phyloP scores from a whole-genome alignment of 2,888 invertebrate species.

The Thalpophila matura region DNA sequence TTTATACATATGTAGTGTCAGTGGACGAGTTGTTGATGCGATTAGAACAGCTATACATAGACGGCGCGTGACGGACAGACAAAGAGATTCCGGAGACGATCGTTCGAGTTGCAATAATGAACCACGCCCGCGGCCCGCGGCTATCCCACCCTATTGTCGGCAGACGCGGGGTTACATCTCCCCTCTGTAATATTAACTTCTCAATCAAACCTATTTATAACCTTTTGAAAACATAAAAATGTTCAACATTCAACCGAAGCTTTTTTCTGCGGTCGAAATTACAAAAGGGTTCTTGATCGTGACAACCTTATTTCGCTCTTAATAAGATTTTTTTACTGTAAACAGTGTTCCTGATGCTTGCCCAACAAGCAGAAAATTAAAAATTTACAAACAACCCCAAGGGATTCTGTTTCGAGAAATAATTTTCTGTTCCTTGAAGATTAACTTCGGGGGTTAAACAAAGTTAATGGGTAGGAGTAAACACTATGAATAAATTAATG shows the following conservation, averaged over 20 bases:
- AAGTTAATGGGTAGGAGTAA: slow-evolving; percentile 71
- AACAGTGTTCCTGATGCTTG: slow-evolving; percentile 80
- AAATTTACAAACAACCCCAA: slow-evolving; percentile 77
- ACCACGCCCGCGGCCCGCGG: slow-evolving; percentile 70
- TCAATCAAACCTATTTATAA: slow-evolving; percentile 73
- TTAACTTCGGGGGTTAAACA: slow-evolving; percentile 73
- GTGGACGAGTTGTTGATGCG: slow-evolving; percentile 64
- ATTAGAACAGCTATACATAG: slow-evolving; percentile 74
- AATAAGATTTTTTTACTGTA: slow-evolving; percentile 77
- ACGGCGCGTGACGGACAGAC: slow-evolving; percentile 77
- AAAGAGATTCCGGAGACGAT: slow-evolving; percentile 77
- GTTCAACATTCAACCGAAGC: slow-evolving; percentile 25
- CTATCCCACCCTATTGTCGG: slow-evolving; percentile 72
- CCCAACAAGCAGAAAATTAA: slow-evolving; percentile 85
- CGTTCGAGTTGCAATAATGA: slow-evolving; percentile 78
- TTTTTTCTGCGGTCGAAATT: slow-evolving; percentile 56
- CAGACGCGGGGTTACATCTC: slow-evolving; percentile 67
- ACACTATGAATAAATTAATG: slow-evolving; percentile 65
- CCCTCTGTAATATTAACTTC: slow-evolving; percentile 72
- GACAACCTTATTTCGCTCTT: slow-evolving; percentile 76
- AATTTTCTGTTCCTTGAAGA: slow-evolving; percentile 72
- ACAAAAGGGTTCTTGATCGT: slow-evolving; percentile 67
- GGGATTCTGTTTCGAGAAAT: slow-evolving; percentile 75
- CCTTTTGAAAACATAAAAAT: slow-evolving; percentile 53
- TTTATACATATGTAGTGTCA: slow-evolving; percentile 4